Base-by-base conservation (phyloP, 1,140 invertebrate genomes). In the Eumeta japonica region DNA sequence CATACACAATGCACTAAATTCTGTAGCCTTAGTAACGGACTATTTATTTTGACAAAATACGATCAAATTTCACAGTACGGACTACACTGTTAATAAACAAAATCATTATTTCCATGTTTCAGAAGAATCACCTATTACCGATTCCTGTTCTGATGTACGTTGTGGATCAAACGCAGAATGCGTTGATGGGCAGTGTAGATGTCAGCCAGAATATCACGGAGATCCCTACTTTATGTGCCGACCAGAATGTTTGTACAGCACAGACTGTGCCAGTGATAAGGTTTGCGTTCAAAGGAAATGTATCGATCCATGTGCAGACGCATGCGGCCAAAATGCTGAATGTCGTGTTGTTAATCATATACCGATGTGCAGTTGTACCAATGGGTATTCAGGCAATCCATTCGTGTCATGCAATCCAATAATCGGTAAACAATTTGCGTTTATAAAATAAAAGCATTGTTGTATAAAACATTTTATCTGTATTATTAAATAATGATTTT, bases 291-390 rank as follows among this genome's bases (percentile, higher is more conserved):
- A 86, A 57, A 82, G 81, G 46, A 84, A 84, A 59, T 90, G 87
- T 50, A 71, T 83, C 2, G 83, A 89, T 73, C 86, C 86, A 2
- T 90, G 88, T 46, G 70, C 80, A 10, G 85, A 83, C 20, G 83
- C 85, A 1, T 90, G 89, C 60, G 88, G 87, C 5, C 77, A 81
- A 50, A 81, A 80, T 52, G 83, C 87, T 5, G 64, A 79, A 39
- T 93, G 90, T 54, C 83, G 84, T 62, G 86, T 90, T 2, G 78
- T 86, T 4, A 90, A 90, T 53, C 88, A 90, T 53, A 81, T 85
- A 17, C 84, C 88, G 1, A 82, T 83, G 54, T 91, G 89, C 50
- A 80, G 76, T 17, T 91, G 89, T 51, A 78, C 81, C 7, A 73
- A 72, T 45, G 83, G 83, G 27, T 84, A 76, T 48, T 80, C 76